phyloP scores from a whole-genome alignment of 2,888 invertebrate species.

The Agrotis exclamationis region DNA sequence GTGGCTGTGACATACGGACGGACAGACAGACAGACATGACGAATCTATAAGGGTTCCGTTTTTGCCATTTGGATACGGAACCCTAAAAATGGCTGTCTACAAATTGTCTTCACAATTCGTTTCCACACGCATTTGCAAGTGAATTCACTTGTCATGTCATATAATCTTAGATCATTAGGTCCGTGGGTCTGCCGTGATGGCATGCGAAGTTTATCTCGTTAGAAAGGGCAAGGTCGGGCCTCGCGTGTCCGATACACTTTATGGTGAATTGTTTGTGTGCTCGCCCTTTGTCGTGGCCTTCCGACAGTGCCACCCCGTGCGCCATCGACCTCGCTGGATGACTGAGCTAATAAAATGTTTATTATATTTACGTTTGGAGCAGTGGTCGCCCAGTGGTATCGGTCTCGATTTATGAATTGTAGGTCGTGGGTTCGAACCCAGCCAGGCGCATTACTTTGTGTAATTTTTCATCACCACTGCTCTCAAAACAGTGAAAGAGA shows the following conservation, averaged over 20 bases:
- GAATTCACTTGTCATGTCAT: constrained; percentile 65
- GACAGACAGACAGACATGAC: no score
- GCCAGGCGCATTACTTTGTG: no score
- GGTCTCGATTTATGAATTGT: no score
- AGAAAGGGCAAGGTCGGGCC: constrained; percentile 80
- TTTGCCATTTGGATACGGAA: no score
- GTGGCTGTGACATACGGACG: no score
- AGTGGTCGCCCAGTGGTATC: no score
- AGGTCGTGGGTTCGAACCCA: no score
- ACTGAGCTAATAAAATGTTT: constrained; percentile 66
- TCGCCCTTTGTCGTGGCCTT: constrained; percentile 75
- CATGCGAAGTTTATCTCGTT: constrained; percentile 75
- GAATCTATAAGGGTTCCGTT: no score
- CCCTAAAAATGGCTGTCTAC: no score
- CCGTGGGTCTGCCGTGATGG: constrained; percentile 55
- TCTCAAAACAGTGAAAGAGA: no score
- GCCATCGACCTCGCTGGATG: constrained; percentile 52
- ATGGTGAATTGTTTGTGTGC: constrained; percentile 71
- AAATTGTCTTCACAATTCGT: constrained; percentile 26
- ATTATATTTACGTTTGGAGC: constrained; percentile 35
- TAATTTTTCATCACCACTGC: no score
- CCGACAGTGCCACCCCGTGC: constrained; percentile 54
- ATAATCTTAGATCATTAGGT: constrained; percentile 65
- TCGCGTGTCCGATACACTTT: constrained; percentile 81
- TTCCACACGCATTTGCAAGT: constrained; percentile 55